Evolutionary conservation across 2,888 invertebrate genomes (phyloP).

Genomic region (Hemistola chrysoprasaria): DNA sequence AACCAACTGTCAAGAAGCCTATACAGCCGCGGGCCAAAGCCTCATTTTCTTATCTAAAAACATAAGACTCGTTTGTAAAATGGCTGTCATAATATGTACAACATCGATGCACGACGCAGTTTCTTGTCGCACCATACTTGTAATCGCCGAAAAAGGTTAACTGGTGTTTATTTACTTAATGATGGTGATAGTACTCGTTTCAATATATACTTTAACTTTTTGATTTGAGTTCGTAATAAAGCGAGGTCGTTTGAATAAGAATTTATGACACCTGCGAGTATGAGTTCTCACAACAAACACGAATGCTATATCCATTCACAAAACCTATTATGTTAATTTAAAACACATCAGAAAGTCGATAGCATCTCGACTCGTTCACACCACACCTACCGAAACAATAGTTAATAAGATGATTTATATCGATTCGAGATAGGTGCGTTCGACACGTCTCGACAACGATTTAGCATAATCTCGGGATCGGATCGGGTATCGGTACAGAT

Average conservation of each 20-base stretch:
- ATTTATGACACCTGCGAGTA: slow-evolving; percentile 26
- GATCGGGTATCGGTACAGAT: slow-evolving; percentile 75
- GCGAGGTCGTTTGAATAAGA: background rate
- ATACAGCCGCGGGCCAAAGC: slow-evolving; percentile 6
- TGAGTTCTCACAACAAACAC: slow-evolving; percentile 67
- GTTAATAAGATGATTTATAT: slow-evolving; percentile 83
- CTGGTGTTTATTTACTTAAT: background rate
- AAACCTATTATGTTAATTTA: slow-evolving; percentile 83
- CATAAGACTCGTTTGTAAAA: slow-evolving; percentile 10
- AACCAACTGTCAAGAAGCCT: slow-evolving; percentile 8
- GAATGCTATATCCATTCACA: slow-evolving; percentile 77
- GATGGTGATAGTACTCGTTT: too few species aligned
- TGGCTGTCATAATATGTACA: slow-evolving; percentile 12
- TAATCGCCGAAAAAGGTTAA: slow-evolving; percentile 8
- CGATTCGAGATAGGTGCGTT: slow-evolving; percentile 71
- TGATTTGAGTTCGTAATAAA: too few species aligned
- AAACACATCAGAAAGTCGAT: slow-evolving; percentile 77
- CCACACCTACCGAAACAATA: slow-evolving; percentile 82
- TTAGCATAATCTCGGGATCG: slow-evolving; percentile 77
- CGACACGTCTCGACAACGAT: slow-evolving; percentile 78
- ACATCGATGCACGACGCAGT: slow-evolving; percentile 13
- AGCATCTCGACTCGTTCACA: slow-evolving; percentile 77
- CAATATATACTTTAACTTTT: too few species aligned
- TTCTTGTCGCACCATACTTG: slow-evolving; percentile 10
- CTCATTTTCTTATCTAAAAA: slow-evolving; percentile 16